Conservation (phyloP, 2,797 vertebrate species). For the Poeciliopsis presidionis region DNA sequence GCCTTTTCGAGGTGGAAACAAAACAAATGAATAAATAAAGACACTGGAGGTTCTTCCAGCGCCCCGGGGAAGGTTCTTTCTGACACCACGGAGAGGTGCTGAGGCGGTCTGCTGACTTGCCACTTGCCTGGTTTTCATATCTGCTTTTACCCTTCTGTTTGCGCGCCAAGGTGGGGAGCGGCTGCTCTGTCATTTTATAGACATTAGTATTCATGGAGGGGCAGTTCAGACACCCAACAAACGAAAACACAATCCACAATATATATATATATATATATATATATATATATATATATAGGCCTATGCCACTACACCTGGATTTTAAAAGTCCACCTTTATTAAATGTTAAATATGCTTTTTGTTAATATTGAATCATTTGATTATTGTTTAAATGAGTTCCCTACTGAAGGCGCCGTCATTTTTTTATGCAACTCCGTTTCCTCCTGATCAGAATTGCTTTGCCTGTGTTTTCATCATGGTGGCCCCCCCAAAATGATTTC, state of each 20-base stretch:
- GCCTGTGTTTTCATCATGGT: constrained; percentile 52
- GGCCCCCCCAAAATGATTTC: constrained; percentile 54
- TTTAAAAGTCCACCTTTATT: constrained; percentile 28
- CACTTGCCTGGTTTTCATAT: constrained; percentile 60
- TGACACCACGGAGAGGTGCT: constrained; percentile 49
- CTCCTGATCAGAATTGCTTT: constrained; percentile 52
- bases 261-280: constrained; percentile 20
- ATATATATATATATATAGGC: constrained; percentile 29
- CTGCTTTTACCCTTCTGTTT: constrained; percentile 48
- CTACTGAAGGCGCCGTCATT: constrained; percentile 27
- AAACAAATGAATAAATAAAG: constrained; percentile 22
- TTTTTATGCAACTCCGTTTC: constrained; percentile 53
- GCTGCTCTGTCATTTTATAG: constrained; percentile 47
- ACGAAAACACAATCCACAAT: constrained; percentile 38
- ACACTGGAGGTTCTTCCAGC: constrained; percentile 4
- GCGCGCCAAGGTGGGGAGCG: constrained; percentile 55
- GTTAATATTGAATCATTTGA: constrained; percentile 24
- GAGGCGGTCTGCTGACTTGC: constrained; percentile 46
- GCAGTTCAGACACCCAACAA: constrained; percentile 51
- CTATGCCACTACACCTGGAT: not conserved
- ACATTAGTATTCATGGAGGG: constrained; percentile 65
- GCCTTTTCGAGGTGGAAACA: constrained; percentile 62
- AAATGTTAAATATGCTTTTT: constrained; percentile 34
- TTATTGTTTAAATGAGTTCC: constrained; percentile 35
- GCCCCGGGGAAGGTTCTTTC: constrained; percentile 27